A percentile compares a stretch with the other conserved stretches of the same genome.
Conservation (phyloP, 2,113 vertebrate species). For the Embiotoca jacksoni region DNA sequence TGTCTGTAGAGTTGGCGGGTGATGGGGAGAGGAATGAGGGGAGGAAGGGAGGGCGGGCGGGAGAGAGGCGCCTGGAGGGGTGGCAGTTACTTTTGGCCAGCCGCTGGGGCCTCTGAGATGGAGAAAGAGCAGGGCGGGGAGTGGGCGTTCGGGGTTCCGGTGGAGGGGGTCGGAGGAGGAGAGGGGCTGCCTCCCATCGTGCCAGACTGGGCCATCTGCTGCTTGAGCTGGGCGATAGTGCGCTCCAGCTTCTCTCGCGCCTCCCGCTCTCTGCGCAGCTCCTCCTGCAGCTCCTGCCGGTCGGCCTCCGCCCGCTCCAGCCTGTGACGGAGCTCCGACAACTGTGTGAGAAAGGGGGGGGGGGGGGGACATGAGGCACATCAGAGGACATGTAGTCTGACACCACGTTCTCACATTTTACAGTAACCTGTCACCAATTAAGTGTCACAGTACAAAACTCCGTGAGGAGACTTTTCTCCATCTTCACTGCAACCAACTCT, state of each 20-base stretch:
- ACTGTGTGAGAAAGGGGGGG: slow-evolving; percentile 74
- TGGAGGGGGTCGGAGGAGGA: slow-evolving; percentile 74
- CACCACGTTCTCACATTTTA: background rate
- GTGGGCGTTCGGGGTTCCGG: slow-evolving; percentile 65
- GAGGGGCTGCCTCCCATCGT: slow-evolving; percentile 77
- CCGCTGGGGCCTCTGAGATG: slow-evolving; percentile 65
- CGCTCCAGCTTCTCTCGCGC: slow-evolving; percentile 93
- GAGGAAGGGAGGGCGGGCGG: slow-evolving; percentile 17
- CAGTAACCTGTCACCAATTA: background rate
- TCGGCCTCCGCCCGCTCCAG: slow-evolving; percentile 94
- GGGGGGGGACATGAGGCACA: slow-evolving; percentile 15
- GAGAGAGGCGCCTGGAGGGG: slow-evolving; percentile 26
- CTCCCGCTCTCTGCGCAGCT: slow-evolving; percentile 92
- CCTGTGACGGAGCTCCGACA: slow-evolving; percentile 91
- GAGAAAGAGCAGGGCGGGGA: slow-evolving; percentile 64
- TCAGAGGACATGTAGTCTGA: background rate
- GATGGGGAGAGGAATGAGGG: slow-evolving; percentile 43
- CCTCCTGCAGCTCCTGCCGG: slow-evolving; percentile 95
- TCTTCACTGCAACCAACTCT: no score
- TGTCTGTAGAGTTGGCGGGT: slow-evolving; percentile 62
- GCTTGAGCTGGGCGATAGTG: slow-evolving; percentile 92
- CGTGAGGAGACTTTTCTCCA: no score
- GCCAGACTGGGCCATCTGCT: slow-evolving; percentile 88
- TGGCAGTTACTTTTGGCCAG: slow-evolving; percentile 72
- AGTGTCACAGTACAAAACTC: no score